Conservation (phyloP, 2,797 vertebrate genomes). For the Mormyrus hasselquistii region DNA sequence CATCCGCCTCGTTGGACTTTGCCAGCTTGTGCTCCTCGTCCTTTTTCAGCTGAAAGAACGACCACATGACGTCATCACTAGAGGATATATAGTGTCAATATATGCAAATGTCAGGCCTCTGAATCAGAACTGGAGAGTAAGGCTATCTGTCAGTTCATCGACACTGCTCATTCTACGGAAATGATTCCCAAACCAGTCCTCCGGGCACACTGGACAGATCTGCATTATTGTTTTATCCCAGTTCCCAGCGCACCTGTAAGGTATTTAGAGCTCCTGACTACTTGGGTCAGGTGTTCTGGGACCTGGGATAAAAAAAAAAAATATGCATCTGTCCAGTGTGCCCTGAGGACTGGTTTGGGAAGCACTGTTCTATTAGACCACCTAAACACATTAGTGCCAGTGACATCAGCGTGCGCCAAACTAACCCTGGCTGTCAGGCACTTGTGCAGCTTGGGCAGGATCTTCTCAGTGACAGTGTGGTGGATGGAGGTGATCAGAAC, state of each 20-base stretch:
- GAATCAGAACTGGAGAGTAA: not conserved
- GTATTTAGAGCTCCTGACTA: not conserved
- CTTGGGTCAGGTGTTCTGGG: not conserved
- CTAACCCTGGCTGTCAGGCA: slow-evolving; percentile 86
- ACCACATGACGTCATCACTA: not conserved
- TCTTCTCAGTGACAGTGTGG: slow-evolving; percentile 64
- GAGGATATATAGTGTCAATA: not conserved
- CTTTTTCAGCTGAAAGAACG: slow-evolving; percentile 69
- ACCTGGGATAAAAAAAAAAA: not conserved
- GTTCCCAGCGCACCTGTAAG: not conserved
- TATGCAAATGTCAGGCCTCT: not conserved
- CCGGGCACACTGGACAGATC: not conserved
- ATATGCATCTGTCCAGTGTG: not conserved
- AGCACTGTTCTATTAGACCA: not conserved
- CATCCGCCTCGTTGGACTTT: slow-evolving; percentile 83
- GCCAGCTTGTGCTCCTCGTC: slow-evolving; percentile 89
- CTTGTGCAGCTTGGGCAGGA: slow-evolving; percentile 86
- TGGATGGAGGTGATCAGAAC: slow-evolving; percentile 74
- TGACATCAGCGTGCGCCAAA: not conserved
- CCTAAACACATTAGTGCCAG: not conserved
- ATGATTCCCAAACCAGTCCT: not conserved
- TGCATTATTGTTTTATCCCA: not conserved
- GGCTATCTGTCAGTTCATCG: not conserved
- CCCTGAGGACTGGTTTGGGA: not conserved
- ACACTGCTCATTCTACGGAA: not conserved